These are phyloP conservation scores for Aurelia aurita complex sp. Pacific DNA, from an alignment of 30 jellyfish, hydroid and myxozoan genomes.

Conservation along the genomic window DNA sequence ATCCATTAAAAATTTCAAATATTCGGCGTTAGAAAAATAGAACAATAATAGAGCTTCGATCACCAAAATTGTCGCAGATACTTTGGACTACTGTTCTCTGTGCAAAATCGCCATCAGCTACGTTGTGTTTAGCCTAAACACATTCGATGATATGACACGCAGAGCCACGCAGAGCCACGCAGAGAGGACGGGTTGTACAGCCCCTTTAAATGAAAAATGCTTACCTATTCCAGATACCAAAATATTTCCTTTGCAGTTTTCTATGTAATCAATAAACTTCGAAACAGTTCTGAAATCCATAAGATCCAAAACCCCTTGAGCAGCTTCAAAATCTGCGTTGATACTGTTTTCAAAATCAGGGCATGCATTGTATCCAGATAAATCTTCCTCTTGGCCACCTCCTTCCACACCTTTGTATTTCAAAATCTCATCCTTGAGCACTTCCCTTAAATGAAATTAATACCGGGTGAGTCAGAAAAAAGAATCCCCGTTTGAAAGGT, in stretches of 20 bases:
- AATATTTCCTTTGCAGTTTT: conserved; percentile 72
- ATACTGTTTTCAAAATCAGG: conserved; percentile 79
- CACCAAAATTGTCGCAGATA: too few relatives aligned
- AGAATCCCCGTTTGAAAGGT: too few relatives aligned
- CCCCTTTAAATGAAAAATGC: not conserved
- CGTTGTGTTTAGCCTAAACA: too few relatives aligned
- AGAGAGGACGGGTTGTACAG: too few relatives aligned
- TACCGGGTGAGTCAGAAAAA: too few relatives aligned
- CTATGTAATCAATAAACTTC: conserved; percentile 49
- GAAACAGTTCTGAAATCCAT: conserved; percentile 62
- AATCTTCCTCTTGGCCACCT: conserved; percentile 26
- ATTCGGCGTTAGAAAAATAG: too few relatives aligned
- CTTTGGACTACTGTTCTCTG: too few relatives aligned
- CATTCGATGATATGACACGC: too few relatives aligned
- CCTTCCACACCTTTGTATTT: conserved; percentile 42
- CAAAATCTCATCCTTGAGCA: conserved; percentile 42
- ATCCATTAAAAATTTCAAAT: too few relatives aligned
- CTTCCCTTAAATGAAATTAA: conserved; percentile 12
- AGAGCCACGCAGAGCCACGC: too few relatives aligned
- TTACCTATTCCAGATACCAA: conserved; percentile 85
- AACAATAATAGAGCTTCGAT: too few relatives aligned
- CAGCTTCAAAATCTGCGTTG: conserved; percentile 67
- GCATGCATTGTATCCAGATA: conserved; percentile 38
- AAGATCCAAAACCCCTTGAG: conserved; percentile 46
- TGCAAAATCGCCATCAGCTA: too few relatives aligned